Evolutionary conservation across 1,140 invertebrate genomes (phyloP).

Genomic region (Holotrichia oblita): DNA sequence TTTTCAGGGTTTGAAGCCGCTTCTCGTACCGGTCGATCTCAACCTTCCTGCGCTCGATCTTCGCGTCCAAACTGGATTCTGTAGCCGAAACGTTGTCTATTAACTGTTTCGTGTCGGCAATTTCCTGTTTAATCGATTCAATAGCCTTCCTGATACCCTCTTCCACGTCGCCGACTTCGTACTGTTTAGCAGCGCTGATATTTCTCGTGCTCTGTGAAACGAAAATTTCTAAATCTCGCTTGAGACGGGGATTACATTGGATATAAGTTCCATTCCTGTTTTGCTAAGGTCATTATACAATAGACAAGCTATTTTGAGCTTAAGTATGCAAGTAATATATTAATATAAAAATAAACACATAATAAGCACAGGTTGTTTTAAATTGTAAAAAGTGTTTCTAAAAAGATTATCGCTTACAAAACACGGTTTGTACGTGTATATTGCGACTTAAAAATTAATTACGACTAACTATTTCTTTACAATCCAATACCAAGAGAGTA

Average conservation of each 20-base stretch:
- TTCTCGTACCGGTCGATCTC: slow-evolving; percentile 95
- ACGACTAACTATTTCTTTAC: too few species aligned
- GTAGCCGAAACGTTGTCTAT: slow-evolving; percentile 87
- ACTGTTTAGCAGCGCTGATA: slow-evolving; percentile 68
- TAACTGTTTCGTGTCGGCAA: slow-evolving; percentile 75
- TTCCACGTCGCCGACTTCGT: slow-evolving; percentile 88
- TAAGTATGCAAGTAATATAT: too few species aligned
- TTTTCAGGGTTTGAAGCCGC: slow-evolving; percentile 89
- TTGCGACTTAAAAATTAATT: too few species aligned
- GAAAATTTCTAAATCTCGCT: background rate
- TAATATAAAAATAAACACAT: too few species aligned
- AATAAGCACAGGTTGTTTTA: too few species aligned
- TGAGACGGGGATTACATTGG: background rate
- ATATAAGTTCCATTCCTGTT: background rate
- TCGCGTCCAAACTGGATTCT: slow-evolving; percentile 86
- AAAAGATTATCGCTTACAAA: too few species aligned
- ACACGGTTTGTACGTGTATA: too few species aligned
- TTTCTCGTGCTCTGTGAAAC: slow-evolving; percentile 25
- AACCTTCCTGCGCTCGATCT: slow-evolving; percentile 89
- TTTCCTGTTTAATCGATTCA: slow-evolving; percentile 72
- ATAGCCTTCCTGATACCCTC: slow-evolving; percentile 75
- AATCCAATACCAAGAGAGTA: too few species aligned
- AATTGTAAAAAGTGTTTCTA: too few species aligned
- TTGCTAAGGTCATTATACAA: background rate
- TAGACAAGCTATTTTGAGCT: too few species aligned